These are phyloP conservation scores for Nansenia antarctica DNA, from an alignment of 2,113 vertebrate genomes.

Conservation along the genomic window DNA sequence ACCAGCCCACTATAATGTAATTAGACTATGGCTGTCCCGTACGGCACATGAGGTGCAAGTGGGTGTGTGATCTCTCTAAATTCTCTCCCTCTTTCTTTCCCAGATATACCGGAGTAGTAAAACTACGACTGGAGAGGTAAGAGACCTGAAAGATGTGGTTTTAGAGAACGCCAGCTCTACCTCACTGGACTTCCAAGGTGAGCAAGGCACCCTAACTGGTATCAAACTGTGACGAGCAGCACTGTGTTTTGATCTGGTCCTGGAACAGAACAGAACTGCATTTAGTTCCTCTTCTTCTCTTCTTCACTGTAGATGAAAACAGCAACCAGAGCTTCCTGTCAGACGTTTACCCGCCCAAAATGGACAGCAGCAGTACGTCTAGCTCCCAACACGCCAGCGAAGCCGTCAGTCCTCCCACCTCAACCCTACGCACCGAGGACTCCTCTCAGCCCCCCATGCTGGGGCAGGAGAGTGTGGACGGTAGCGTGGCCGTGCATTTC, in stretches of 20 bases:
- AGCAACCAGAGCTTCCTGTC: constrained; percentile 98
- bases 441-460: constrained; percentile 95
- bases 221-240: not conserved
- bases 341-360: constrained; percentile 90
- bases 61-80: not conserved
- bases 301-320: constrained; percentile 86
- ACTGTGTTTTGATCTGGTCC: not conserved
- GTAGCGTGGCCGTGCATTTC: too few species aligned
- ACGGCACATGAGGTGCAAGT: not conserved
- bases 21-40: not conserved
- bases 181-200: constrained; percentile 93
- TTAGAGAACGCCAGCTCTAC: constrained; percentile 86
- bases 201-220: constrained; percentile 35
- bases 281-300: not conserved
- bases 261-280: not conserved
- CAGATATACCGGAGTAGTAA: constrained; percentile 92
- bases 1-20: not conserved
- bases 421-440: constrained; percentile 86
- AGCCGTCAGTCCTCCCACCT: constrained; percentile 81
- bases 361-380: constrained; percentile 91
- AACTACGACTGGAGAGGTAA: constrained; percentile 71
- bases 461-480: constrained; percentile 92
- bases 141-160: constrained; percentile 86
- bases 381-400: constrained; percentile 92
- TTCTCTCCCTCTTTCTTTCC: constrained; percentile 27